Base-by-base conservation (phyloP, 30 jellyfish, hydroid and myxozoan genomes). In the Phacellophora camtschatica region DNA sequence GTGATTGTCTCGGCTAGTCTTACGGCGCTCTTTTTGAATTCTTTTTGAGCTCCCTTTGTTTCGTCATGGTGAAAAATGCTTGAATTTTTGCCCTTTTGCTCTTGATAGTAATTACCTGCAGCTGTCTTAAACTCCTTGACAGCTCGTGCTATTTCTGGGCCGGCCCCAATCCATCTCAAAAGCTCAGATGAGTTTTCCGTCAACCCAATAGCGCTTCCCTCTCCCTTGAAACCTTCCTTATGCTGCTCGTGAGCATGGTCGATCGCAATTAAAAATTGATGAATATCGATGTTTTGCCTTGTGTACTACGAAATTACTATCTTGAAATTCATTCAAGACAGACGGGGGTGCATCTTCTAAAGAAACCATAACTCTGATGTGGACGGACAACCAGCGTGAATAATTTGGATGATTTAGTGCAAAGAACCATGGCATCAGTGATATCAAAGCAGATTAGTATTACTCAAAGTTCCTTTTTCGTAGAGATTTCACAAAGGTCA, bases 341-440 rank as follows among this genome's bases (percentile, higher is more conserved):
- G n/a, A n/a, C n/a, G n/a, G n/a, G n/a, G n/a, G n/a, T n/a, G n/a
- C n/a, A n/a, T n/a, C n/a, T n/a, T n/a, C n/a, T n/a, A n/a, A n/a
- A n/a, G n/a, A n/a, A n/a, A n/a, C n/a, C n/a, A n/a, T n/a, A n/a
- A n/a, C n/a, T n/a, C n/a, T n/a, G n/a, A n/a, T n/a, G n/a, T n/a
- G n/a, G n/a, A 20, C 29, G 30, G 71, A 15, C 48, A 71, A n/a
- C 79, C 86, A 49, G n/a, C 86, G 62, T 20, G 79, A 19, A 48
- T 72, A 72, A 81, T 72, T 81, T 4, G 62, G 10, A 20, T 72
- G 86, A 51, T 72, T 43, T 11, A 51, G 45, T n/a, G 80, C 86
- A 1, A 49, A 72, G 32, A 72, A 72, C 82, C 86, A 72, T 12
- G 86, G 86, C 55, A 72, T 20, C 19, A 72, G 54, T 28, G 27